phyloP scores from a whole-genome alignment of 2,113 vertebrate species.

The Hydrochoerus hydrochaeris region DNA sequence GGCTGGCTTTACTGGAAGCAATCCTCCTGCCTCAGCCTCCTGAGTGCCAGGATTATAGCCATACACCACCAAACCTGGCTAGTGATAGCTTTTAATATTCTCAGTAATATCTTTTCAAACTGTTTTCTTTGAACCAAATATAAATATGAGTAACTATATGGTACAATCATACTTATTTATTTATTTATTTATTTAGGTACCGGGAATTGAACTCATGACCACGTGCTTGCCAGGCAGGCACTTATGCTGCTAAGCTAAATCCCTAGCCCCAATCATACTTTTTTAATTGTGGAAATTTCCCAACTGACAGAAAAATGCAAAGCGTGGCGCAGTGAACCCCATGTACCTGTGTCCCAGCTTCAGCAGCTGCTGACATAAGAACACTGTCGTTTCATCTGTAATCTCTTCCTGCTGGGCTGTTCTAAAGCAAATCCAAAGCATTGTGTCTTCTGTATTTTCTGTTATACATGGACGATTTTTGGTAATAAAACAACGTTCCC shows the following conservation, averaged over 20 bases:
- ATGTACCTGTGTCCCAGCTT: neutral
- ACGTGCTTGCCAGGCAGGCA: too few species aligned
- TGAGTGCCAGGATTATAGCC: neutral
- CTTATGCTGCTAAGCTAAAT: too few species aligned
- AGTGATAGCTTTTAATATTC: neutral
- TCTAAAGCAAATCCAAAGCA: neutral
- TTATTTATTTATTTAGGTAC: too few species aligned
- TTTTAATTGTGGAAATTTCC: neutral
- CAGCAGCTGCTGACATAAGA: too few species aligned
- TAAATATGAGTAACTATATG: neutral
- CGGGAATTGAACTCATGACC: too few species aligned
- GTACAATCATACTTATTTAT: neutral
- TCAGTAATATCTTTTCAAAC: neutral
- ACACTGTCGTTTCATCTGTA: neutral
- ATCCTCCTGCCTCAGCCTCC: neutral
- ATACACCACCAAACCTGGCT: neutral
- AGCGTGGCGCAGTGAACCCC: neutral
- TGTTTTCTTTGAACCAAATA: neutral
- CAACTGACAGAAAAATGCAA: neutral
- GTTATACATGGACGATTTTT: neutral
- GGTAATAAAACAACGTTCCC: neutral
- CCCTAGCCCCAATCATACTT: neutral
- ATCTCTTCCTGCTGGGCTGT: neutral
- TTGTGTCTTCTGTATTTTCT: neutral
- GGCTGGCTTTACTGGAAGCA: neutral